phyloP scores from a whole-genome alignment of 2,797 vertebrate genomes.

The Threskiornis aethiopicus region DNA sequence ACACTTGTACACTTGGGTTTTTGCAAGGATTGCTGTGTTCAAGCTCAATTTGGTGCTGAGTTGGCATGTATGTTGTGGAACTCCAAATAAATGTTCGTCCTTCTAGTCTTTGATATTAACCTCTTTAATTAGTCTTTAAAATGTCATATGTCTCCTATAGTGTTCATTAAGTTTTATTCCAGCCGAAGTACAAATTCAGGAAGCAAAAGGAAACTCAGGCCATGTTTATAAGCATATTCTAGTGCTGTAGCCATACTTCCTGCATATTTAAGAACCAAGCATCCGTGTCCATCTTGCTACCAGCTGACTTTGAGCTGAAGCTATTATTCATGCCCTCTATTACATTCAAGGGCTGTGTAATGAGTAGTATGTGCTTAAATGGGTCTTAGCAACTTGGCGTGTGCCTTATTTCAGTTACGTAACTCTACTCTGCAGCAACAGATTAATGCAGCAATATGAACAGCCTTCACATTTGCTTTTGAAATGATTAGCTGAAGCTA shows the following conservation, averaged over 20 bases:
- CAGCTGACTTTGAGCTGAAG: not conserved
- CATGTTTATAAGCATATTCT: not conserved
- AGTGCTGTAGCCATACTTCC: not conserved
- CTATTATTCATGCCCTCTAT: not conserved
- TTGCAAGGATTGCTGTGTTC: not conserved
- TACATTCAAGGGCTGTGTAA: not conserved
- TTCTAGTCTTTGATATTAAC: not conserved
- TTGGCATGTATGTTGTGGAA: not conserved
- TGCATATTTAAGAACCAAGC: not conserved
- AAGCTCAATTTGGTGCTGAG: not conserved
- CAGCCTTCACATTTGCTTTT: not conserved
- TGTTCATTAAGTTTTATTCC: not conserved
- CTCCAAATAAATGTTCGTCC: not conserved
- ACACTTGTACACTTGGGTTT: not conserved
- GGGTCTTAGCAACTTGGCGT: not conserved
- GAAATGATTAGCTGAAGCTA: not conserved
- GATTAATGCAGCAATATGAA: not conserved
- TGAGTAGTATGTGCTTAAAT: not conserved
- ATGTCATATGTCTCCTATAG: not conserved
- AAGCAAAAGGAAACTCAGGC: not conserved
- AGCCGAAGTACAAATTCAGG: not conserved
- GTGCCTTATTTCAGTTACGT: not conserved
- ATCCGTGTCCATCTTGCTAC: slow-evolving; percentile 14
- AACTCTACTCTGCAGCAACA: not conserved
- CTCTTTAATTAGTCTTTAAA: slow-evolving; percentile 6